Conservation (phyloP, 2,797 vertebrate genomes). For the Hydrophis major region DNA sequence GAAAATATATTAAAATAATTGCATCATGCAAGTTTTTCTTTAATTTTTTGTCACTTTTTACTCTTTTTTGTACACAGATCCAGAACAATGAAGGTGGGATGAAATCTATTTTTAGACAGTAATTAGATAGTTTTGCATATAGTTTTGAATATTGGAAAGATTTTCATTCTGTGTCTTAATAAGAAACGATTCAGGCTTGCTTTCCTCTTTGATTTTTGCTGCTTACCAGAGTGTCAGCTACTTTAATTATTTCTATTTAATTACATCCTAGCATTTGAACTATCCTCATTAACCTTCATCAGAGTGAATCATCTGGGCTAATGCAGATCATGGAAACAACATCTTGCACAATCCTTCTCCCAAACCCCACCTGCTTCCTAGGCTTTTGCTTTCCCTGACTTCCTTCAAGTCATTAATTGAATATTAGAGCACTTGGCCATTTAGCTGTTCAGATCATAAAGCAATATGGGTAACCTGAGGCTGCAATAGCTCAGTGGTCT, state of each 20-base stretch:
- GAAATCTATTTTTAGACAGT: slow-evolving; percentile 37
- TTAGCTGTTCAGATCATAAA: slow-evolving; percentile 66
- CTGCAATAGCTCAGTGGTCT: slow-evolving; percentile 66
- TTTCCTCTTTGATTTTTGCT: slow-evolving; percentile 43
- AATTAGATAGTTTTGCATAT: slow-evolving; percentile 31
- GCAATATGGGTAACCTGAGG: slow-evolving; percentile 57
- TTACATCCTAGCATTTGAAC: slow-evolving; percentile 65
- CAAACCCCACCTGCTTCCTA: background rate
- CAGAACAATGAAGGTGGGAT: slow-evolving; percentile 3
- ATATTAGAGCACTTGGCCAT: slow-evolving; percentile 61
- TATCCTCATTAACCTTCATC: slow-evolving; percentile 69
- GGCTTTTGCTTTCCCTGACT: slow-evolving; percentile 12
- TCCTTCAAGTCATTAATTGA: slow-evolving; percentile 65
- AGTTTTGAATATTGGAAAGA: slow-evolving; percentile 36
- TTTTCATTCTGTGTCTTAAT: slow-evolving; percentile 37
- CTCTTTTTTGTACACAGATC: background rate
- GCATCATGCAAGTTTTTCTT: background rate
- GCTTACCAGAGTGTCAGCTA: slow-evolving; percentile 54
- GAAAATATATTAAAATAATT: background rate
- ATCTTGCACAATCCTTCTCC: slow-evolving; percentile 42
- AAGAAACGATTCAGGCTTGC: slow-evolving; percentile 14
- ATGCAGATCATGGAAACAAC: slow-evolving; percentile 53
- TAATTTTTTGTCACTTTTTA: background rate
- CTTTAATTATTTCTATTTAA: slow-evolving; percentile 69
- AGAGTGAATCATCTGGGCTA: slow-evolving; percentile 57